A percentile compares a stretch with the other conserved stretches of the same genome.
Conservation (phyloP, 2,113 vertebrate genomes). For the Hippocampus mohnikei region DNA sequence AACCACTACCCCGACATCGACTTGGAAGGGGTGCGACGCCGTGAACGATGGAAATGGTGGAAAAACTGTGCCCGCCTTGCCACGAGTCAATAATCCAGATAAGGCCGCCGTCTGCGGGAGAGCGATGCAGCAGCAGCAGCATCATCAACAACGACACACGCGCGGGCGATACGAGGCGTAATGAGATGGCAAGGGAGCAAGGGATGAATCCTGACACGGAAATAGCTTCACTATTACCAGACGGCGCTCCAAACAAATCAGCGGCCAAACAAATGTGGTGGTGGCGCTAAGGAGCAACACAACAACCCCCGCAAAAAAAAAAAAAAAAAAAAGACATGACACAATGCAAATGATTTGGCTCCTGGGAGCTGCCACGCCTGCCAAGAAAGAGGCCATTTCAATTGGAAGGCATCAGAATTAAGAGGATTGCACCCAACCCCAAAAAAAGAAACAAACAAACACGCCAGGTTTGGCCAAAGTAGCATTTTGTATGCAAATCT, state of each 20-base stretch:
- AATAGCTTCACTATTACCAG: slow-evolving; percentile 66
- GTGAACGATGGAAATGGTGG: not conserved
- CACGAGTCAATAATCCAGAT: slow-evolving; percentile 62
- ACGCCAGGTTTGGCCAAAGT: slow-evolving; percentile 66
- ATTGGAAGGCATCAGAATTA: slow-evolving; percentile 76
- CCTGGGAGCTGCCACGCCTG: slow-evolving; percentile 55
- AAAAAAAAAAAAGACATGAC: slow-evolving; percentile 55
- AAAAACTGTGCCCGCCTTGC: slow-evolving; percentile 39
- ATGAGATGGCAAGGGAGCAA: slow-evolving; percentile 61
- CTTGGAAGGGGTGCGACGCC: not conserved
- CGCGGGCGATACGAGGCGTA: slow-evolving; percentile 55
- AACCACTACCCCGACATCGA: not conserved
- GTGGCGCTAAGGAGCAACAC: slow-evolving; percentile 11
- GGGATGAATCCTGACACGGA: slow-evolving; percentile 59
- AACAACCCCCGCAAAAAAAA: not conserved
- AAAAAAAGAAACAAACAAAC: not conserved
- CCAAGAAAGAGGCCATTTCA: slow-evolving; percentile 75
- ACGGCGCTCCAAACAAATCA: slow-evolving; percentile 50
- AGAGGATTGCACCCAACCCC: slow-evolving; percentile 67
- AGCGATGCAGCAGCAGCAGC: slow-evolving; percentile 33
- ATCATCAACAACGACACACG: slow-evolving; percentile 36
- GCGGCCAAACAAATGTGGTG: slow-evolving; percentile 56
- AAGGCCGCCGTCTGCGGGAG: slow-evolving; percentile 35
- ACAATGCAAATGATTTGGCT: slow-evolving; percentile 73
- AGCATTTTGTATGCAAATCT: slow-evolving; percentile 72